Evolutionary conservation across 2,113 vertebrate species (phyloP), one percentile per base, ranked within the genome.

Genomic region (Helogale parvula): DNA sequence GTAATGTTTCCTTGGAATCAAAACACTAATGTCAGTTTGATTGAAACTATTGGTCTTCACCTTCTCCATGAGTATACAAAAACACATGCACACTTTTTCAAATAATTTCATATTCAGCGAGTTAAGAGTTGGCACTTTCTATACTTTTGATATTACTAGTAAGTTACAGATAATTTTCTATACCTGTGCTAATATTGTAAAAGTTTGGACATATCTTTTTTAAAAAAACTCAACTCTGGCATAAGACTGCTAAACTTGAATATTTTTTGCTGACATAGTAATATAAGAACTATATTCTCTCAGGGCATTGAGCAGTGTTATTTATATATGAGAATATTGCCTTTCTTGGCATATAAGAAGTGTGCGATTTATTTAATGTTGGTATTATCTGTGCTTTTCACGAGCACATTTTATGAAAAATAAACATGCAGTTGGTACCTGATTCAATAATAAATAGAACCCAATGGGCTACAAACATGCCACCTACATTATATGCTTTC

Each of bases 371-470:
- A 94, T 96, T 97, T 77, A 96, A 88, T 29, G 83, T 71, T 81
- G 57, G 27, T 83, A 57, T 35, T 87, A 94, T 96, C 85, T 97
- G 12, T 83, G 31, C 21, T 83, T 97, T 98, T 95, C 17, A 77
- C 82, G 45, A 96, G 88, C 80, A 95, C 77, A 90, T 3, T 97
- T 86, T 83, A 74, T 86, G 57, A 97, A 97, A 83, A 68, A 25
- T 47, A 74, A 68, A 21, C 12, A 76, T 72, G n/a, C 3, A 94
- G 97, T 63, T 97, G 19, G 16, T 96, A 25, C 35, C 90, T 90
- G 92, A 84, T 92, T 97, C 54, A 97, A 96, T 96, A 92, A 74
- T 79, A 98, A 97, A 95, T 82, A 83, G 66, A 71, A 54, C 82
- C 86, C 82, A 91, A 7, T 45, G 65, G 81, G 13, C 77, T 98